A percentile compares a stretch with the other conserved stretches of the same genome.
Evolutionary conservation across 53 echinoderm and acorn worm genomes (phyloP).

Genomic region (Henricia sp.): DNA sequence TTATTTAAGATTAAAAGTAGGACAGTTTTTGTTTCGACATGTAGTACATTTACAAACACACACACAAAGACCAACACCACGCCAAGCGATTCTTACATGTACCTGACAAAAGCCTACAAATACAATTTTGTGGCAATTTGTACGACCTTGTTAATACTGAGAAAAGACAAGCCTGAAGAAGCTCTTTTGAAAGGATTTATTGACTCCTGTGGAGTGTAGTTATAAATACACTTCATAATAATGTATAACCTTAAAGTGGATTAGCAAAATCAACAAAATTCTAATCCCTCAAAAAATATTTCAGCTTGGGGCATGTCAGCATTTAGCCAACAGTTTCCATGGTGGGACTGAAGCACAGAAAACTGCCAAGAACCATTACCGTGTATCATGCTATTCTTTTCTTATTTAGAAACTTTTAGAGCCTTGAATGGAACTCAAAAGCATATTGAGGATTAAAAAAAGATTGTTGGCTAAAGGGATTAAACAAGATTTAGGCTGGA

Average conservation of each 20-base stretch:
- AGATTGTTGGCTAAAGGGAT: constrained; percentile 42
- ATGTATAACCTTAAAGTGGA: constrained; percentile 36
- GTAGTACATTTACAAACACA: too few relatives aligned
- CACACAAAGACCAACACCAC: too few relatives aligned
- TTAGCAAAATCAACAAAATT: constrained; percentile 46
- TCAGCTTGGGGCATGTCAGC: constrained; percentile 14
- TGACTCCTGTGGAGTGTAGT: constrained; percentile 31
- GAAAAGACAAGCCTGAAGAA: neutral
- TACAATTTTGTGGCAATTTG: constrained; percentile 21
- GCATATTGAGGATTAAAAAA: neutral
- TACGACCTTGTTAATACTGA: constrained; percentile 42
- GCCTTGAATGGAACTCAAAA: constrained; percentile 36
- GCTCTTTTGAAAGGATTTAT: constrained; percentile 17
- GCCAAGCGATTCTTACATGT: too few relatives aligned
- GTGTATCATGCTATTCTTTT: constrained; percentile 27
- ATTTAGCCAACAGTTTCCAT: neutral
- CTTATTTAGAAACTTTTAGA: constrained; percentile 48
- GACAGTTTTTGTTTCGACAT: too few relatives aligned
- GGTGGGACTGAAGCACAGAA: neutral
- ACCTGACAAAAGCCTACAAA: constrained; percentile 22
- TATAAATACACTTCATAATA: constrained; percentile 46
- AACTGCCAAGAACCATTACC: constrained; percentile 13
- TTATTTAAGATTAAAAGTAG: too few relatives aligned
- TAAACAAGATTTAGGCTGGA: constrained; percentile 29
- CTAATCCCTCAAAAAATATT: neutral